A percentile compares a stretch with the other conserved stretches of the same genome.
Evolutionary conservation across 1,140 invertebrate genomes (phyloP).

Genomic region (Episyrphus balteatus): DNA sequence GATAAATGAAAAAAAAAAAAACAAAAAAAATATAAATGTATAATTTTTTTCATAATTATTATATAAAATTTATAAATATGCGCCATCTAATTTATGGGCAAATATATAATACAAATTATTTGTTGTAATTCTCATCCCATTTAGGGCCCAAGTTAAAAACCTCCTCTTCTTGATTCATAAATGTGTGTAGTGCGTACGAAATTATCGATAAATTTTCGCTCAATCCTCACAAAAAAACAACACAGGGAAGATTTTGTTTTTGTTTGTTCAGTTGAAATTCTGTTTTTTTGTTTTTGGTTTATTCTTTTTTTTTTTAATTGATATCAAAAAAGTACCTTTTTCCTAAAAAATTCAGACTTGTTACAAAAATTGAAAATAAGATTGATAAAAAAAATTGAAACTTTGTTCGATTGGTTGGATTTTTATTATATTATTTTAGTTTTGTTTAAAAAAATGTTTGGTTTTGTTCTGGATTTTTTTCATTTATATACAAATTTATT

Average conservation of each 20-base stretch:
- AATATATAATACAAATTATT: background rate
- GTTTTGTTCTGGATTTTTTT: no score
- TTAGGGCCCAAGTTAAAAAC: no score
- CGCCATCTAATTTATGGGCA: background rate
- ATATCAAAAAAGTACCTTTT: background rate
- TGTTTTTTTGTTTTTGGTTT: no score
- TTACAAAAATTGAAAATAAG: background rate
- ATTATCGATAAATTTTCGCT: background rate
- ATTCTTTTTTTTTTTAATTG: background rate
- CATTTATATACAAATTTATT: no score
- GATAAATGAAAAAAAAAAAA: no score
- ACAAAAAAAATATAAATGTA: no score
- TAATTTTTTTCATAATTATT: background rate
- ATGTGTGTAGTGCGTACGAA: background rate
- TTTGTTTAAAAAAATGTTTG: no score
- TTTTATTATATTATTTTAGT: slow-evolving; percentile 1
- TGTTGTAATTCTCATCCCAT: background rate
- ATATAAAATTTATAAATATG: background rate
- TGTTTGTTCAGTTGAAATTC: background rate
- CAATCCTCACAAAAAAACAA: no score
- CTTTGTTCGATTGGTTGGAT: no score
- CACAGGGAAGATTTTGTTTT: background rate
- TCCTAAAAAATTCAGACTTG: no score
- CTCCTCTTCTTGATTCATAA: background rate
- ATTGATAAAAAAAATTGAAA: background rate